Base-by-base conservation (phyloP, 2,888 invertebrate genomes). In the Allolobophora icterica region DNA sequence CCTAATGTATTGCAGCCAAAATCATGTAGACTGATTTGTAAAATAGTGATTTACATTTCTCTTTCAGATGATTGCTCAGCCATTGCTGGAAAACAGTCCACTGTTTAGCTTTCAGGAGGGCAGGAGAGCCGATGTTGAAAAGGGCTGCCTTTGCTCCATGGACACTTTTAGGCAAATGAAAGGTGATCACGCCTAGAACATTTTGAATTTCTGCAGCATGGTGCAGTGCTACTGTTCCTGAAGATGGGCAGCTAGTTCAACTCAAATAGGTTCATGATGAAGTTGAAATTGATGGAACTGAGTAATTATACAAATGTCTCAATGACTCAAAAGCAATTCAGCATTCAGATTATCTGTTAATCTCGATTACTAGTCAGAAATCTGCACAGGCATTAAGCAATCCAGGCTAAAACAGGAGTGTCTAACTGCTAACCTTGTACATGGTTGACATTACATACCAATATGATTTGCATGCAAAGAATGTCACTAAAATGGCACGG, bases 71-170 rank as follows among this genome's bases (percentile, higher is more conserved):
- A 87, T 87, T 24, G 87, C 34, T 6, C 87, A 87, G 38, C 87
- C 87, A 34, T 34, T 38, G 34, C 87, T 87, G 87, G 38, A 87
- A 35, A 87, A 87, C 87, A 87, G 35, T 87, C 87, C 87, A 34
- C 34, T 87, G 87, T 87, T 87, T 87, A 87, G 87, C 34, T 87
- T 87, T 17, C 35, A 35, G 24, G 87, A 87, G 35, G 87, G 87
- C 87, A 87, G 38, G 21, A 35, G 87, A 87, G 34, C 35, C 0
- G 87, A 87, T 38, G 38, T 87, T 87, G 87, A 87, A 35, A 34
- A 87, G 87, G 87, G 87, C 5, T 87, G 87, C 38, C 87, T 87
- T 13, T 87, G 38, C 87, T 87, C 87, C 30, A 87, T 87, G 87
- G 87, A 87, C 38, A 87, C 87, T 24, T 33, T 87, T 38, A 35